phyloP scores from a whole-genome alignment of 2,888 invertebrate genomes.

The Spisula subtruncata region DNA sequence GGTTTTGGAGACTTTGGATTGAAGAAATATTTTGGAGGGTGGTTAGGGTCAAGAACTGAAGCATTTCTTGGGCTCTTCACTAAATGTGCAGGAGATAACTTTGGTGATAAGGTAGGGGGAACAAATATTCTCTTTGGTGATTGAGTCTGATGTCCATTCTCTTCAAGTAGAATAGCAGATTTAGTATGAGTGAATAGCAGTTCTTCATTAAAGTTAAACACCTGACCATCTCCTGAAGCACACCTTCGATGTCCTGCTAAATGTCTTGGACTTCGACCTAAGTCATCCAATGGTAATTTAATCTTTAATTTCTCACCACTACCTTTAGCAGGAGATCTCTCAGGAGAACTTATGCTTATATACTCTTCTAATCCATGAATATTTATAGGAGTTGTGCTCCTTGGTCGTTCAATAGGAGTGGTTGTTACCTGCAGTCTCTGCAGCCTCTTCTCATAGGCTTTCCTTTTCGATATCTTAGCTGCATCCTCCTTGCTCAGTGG shows the following conservation, averaged over 20 bases:
- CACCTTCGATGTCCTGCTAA: conserved; percentile 46
- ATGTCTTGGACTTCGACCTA: conserved; percentile 76
- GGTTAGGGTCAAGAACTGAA: conserved; percentile 36
- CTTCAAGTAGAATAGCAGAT: conserved; percentile 81
- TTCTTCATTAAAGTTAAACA: conserved; percentile 82
- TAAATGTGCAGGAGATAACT: conserved; percentile 75
- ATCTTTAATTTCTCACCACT: conserved; percentile 82
- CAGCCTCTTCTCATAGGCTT: conserved; percentile 82
- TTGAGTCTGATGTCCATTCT: conserved; percentile 73
- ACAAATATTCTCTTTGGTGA: conserved; percentile 83
- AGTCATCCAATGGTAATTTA: conserved; percentile 82
- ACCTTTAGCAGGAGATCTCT: conserved; percentile 72
- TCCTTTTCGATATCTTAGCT: conserved; percentile 78
- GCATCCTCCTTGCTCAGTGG: conserved; percentile 73
- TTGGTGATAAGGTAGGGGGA: conserved; percentile 82
- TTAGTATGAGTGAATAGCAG: conserved; percentile 82
- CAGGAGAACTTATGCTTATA: conserved; percentile 80
- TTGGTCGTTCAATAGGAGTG: conserved; percentile 82
- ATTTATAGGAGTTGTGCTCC: conserved; percentile 84
- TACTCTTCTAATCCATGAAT: conserved; percentile 84
- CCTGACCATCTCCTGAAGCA: conserved; percentile 68
- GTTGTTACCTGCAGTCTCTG: conserved; percentile 83
- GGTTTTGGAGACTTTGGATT: conserved; percentile 37
- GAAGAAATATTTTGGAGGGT: conserved; percentile 46
- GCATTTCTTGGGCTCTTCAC: conserved; percentile 43